Base-by-base conservation (phyloP, 2,888 invertebrate species). In the Lasioglossum zephyrum region DNA sequence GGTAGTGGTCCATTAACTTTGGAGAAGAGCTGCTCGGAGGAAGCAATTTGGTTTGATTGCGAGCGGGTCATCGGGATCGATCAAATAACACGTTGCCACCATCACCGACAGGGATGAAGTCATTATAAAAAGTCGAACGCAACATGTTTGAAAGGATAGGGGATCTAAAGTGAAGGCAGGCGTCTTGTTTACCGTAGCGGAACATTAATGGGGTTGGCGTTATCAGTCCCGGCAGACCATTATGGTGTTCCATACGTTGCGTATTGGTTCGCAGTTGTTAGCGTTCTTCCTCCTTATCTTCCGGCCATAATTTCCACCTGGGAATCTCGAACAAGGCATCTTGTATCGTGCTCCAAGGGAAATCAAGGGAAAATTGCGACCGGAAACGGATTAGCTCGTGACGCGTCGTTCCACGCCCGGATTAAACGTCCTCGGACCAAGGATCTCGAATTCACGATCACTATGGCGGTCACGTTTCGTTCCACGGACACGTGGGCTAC, bases 71-170 rank as follows among this genome's bases (percentile, higher is more conserved):
- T 83, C 74, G 87, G 87, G 87, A 89, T 89, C 90, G 88, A 87
- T 89, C 87, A 92, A 92, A 92, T 92, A 93, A 92, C 89, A 92
- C 84, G 92, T 93, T 92, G 87, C 92, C 87, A 88, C 87, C 88
- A 87, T 82, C 80, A 72, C 53, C 81, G 70, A 82, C 84, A 72
- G 86, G 88, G 89, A 92, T 93, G 87, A 92, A 92, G 92, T 79
- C 87, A 90, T 92, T 93, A 92, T 88, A 84, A 89, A 89, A 88
- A 88, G 73, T 77, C 63, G 70, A 11, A 70, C 70, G 26, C 57
- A 69, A 70, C 53, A 41, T 66, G 60, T 22, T 39, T n/a, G 11
- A 2, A 13, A 78, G 72, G 85, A 83, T 82, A 83, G 31, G 76
- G 78, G 84, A 89, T 86, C 84, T 82, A 84, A 91, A 82, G 85